A percentile compares a stretch with the other conserved stretches of the same genome.
Conservation (phyloP, 2,888 invertebrate genomes). For the Diarsia dahlii region DNA sequence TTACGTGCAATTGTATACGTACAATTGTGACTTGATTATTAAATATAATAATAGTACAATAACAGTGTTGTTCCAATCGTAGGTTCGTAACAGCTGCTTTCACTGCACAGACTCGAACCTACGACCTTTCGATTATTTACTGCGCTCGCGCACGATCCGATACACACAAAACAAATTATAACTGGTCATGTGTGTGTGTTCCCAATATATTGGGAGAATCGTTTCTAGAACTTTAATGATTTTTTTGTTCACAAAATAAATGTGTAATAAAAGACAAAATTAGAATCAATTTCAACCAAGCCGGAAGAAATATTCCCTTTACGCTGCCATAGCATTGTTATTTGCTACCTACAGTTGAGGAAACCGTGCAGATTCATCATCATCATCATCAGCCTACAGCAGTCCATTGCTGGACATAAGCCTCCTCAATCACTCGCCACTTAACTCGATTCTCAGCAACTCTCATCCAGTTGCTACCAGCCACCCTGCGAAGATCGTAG, state of each 20-base stretch:
- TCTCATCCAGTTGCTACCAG: too few relatives aligned
- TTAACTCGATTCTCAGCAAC: neutral
- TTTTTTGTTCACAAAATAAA: neutral
- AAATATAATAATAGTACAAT: constrained; percentile 46
- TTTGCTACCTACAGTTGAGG: too few relatives aligned
- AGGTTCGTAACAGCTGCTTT: constrained; percentile 65
- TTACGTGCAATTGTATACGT: constrained; percentile 7
- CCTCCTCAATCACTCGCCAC: neutral
- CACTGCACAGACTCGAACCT: constrained; percentile 65
- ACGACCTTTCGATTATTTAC: constrained; percentile 66
- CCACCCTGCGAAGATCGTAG: too few relatives aligned
- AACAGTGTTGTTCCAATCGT: constrained; percentile 50
- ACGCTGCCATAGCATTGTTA: too few relatives aligned
- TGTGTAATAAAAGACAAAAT: too few relatives aligned
- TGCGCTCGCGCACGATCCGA: constrained; percentile 65
- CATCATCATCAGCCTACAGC: neutral
- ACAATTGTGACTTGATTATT: constrained; percentile 33
- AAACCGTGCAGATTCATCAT: too few relatives aligned
- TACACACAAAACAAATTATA: constrained; percentile 71
- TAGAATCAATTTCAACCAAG: too few relatives aligned
- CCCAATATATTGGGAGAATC: constrained; percentile 46
- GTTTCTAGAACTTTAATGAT: constrained; percentile 11
- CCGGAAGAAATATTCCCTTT: too few relatives aligned
- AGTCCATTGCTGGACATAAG: neutral
- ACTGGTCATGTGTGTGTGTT: constrained; percentile 64